Evolutionary conservation across 2,113 vertebrate genomes (phyloP).

Genomic region (Amblyopsis rosae): DNA sequence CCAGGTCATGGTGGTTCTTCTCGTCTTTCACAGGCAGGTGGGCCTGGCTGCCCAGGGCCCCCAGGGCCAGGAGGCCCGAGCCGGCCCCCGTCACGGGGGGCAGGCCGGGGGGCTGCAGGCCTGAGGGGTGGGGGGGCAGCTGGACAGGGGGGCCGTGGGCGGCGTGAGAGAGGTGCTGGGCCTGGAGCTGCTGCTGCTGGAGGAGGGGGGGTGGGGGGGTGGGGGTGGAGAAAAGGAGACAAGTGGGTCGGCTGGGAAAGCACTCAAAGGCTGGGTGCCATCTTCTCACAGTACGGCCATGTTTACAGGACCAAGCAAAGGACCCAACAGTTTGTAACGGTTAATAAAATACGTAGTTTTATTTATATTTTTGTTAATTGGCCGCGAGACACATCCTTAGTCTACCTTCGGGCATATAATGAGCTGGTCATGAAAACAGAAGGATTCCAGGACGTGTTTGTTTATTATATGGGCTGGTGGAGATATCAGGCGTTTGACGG

Average conservation of each 20-base stretch:
- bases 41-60: conserved; percentile 90
- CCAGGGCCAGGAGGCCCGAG: conserved; percentile 89
- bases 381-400: too few relatives aligned
- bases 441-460: too few relatives aligned
- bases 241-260: conserved; percentile 75
- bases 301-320: too few relatives aligned
- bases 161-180: conserved; percentile 94
- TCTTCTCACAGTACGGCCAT: too few relatives aligned
- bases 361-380: too few relatives aligned
- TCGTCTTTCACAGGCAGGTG: conserved; percentile 95
- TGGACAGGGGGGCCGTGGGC: conserved; percentile 92
- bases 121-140: conserved; percentile 90
- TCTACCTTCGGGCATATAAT: too few relatives aligned
- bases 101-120: conserved; percentile 89
- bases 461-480: too few relatives aligned
- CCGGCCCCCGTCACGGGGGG: conserved; percentile 85
- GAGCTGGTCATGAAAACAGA: too few relatives aligned
- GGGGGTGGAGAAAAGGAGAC: conserved; percentile 60
- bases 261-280: conserved; percentile 39
- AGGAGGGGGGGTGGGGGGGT: conserved; percentile 49
- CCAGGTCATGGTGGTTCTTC: conserved; percentile 96
- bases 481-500: too few relatives aligned
- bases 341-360: too few relatives aligned
- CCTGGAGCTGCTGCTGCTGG: conserved; percentile 98
- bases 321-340: too few relatives aligned